Evolutionary conservation across 2,797 vertebrate species (phyloP).

Genomic region (Sylvilagus floridanus): DNA sequence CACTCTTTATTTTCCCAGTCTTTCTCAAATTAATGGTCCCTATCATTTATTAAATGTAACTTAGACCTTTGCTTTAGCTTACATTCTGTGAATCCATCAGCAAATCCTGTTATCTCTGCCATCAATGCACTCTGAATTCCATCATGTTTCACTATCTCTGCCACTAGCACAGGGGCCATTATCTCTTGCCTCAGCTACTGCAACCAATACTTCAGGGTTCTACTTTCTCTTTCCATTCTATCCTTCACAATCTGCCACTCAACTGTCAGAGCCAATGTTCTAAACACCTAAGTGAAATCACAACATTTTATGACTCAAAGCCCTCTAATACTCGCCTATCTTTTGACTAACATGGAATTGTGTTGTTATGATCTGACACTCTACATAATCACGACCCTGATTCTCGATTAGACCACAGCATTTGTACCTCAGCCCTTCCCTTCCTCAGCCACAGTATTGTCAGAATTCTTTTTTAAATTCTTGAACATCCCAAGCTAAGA

Average conservation of each 20-base stretch:
- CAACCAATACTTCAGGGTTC: background rate
- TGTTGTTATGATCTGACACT: background rate
- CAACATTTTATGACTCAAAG: constrained; percentile 35
- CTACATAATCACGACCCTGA: background rate
- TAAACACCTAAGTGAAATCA: background rate
- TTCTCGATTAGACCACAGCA: background rate
- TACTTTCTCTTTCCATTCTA: background rate
- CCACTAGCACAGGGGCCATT: background rate
- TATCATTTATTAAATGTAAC: background rate
- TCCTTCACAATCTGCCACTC: background rate
- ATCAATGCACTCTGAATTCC: background rate
- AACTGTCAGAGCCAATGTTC: background rate
- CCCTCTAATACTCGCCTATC: background rate
- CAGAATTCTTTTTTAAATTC: background rate
- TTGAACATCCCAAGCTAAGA: background rate
- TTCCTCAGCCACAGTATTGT: background rate
- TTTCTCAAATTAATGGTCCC: background rate
- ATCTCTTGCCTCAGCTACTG: background rate
- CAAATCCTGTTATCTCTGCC: background rate
- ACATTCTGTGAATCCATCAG: background rate
- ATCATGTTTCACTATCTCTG: background rate
- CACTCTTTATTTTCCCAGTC: background rate
- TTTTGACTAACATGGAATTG: background rate
- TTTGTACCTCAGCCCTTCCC: background rate
- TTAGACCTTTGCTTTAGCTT: background rate